These are phyloP conservation scores for Crocuta crocuta DNA, from an alignment of 2,113 vertebrate species.

Conservation along the genomic window DNA sequence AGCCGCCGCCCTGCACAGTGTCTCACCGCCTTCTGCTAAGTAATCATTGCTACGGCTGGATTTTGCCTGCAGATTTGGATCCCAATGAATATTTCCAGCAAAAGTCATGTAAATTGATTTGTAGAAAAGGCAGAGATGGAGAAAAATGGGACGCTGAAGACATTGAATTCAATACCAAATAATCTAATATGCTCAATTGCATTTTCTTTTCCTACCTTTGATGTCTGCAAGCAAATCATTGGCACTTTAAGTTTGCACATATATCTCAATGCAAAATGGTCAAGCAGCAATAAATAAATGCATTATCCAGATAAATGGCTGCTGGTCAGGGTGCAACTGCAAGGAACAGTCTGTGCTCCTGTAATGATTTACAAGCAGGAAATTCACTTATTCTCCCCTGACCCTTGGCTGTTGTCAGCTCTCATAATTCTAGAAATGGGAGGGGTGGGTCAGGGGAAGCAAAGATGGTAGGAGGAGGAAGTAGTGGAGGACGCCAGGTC, in stretches of 20 bases:
- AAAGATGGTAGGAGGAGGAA: background rate
- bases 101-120: slow-evolving; percentile 64
- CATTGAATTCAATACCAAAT: slow-evolving; percentile 69
- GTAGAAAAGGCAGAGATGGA: slow-evolving; percentile 21
- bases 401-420: slow-evolving; percentile 32
- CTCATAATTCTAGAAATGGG: slow-evolving; percentile 36
- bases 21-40: background rate
- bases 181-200: slow-evolving; percentile 61
- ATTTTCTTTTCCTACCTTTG: slow-evolving; percentile 74
- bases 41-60: background rate
- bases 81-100: slow-evolving; percentile 41
- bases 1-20: background rate
- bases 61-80: slow-evolving; percentile 36
- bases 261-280: slow-evolving; percentile 72
- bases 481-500: background rate
- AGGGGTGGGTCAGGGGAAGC: background rate
- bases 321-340: slow-evolving; percentile 39
- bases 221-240: slow-evolving; percentile 75
- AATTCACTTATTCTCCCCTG: slow-evolving; percentile 65
- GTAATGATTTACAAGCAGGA: slow-evolving; percentile 71
- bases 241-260: slow-evolving; percentile 63
- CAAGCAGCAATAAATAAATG: slow-evolving; percentile 62
- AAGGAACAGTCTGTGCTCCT: slow-evolving; percentile 34
- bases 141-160: slow-evolving; percentile 48
- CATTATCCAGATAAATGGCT: slow-evolving; percentile 72